Conservation (phyloP, 2,113 vertebrate genomes). For the Trogon surrucura region DNA sequence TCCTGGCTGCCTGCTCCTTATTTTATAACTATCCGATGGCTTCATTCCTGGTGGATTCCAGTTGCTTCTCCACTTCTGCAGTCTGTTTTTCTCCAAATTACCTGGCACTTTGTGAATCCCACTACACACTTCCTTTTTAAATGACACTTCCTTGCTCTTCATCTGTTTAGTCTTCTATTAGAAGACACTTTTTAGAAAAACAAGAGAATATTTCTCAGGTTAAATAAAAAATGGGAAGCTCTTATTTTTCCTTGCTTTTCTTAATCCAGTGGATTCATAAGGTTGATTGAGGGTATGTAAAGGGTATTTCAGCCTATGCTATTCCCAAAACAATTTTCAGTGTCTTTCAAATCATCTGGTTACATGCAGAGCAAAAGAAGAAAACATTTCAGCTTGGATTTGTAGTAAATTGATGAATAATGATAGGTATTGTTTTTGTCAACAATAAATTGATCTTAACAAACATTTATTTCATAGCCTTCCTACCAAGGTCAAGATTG, state of each 20-base stretch:
- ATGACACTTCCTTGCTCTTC: not conserved
- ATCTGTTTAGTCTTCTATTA: not conserved
- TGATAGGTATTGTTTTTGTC: not conserved
- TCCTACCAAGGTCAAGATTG: not conserved
- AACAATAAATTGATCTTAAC: not conserved
- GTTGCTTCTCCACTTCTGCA: not conserved
- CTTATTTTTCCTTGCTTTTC: not conserved
- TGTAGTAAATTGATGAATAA: not conserved
- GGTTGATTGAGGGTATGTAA: not conserved
- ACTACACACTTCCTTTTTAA: not conserved
- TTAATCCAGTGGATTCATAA: not conserved
- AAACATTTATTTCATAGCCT: not conserved
- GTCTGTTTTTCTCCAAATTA: not conserved
- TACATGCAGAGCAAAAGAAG: not conserved
- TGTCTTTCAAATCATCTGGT: not conserved
- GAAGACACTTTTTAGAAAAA: not conserved
- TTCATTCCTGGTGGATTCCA: accelerated
- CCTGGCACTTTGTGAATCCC: not conserved
- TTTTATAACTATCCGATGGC: not conserved
- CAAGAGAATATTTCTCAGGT: not conserved
- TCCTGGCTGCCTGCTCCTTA: not conserved
- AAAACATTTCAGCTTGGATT: not conserved
- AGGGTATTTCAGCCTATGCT: not conserved
- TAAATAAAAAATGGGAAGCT: not conserved
- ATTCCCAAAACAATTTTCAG: not conserved